phyloP scores from a whole-genome alignment of 2,888 invertebrate species.

The Synergus itoensis region DNA sequence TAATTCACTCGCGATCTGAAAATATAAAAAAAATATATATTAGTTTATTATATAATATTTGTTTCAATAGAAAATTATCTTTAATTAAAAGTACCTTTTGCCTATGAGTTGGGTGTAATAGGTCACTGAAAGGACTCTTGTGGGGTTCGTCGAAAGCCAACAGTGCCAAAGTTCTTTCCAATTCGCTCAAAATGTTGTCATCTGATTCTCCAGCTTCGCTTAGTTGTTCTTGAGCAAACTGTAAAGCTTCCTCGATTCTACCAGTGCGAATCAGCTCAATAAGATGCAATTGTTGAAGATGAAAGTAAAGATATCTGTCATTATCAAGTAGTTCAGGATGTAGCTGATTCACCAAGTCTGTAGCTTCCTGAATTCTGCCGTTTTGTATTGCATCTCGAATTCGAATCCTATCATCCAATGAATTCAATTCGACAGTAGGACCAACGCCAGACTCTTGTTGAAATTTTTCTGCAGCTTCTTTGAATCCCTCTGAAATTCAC shows the following conservation, averaged over 20 bases:
- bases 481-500: constrained; percentile 88
- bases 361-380: constrained; percentile 95
- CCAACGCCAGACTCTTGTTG: constrained; percentile 94
- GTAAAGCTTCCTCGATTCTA: constrained; percentile 91
- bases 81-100: constrained; percentile 85
- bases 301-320: constrained; percentile 96
- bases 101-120: constrained; percentile 94
- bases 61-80: not conserved
- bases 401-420: constrained; percentile 93
- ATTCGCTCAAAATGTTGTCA: constrained; percentile 84
- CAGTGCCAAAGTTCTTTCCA: constrained; percentile 96
- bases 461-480: constrained; percentile 98
- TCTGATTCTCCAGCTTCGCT: constrained; percentile 94
- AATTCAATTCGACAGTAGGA: constrained; percentile 88
- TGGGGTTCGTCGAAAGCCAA: constrained; percentile 98
- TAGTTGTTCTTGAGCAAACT: constrained; percentile 93
- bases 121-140: constrained; percentile 95
- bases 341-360: constrained; percentile 93
- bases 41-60: not conserved
- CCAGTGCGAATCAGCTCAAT: constrained; percentile 92
- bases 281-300: constrained; percentile 94
- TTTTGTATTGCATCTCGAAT: constrained; percentile 96
- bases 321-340: constrained; percentile 97
- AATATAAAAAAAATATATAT: constrained; percentile 3
- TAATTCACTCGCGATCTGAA: constrained; percentile 95